These are phyloP conservation scores for Taphrorychus bicolor DNA, from an alignment of 2,888 invertebrate species.

Conservation along the genomic window DNA sequence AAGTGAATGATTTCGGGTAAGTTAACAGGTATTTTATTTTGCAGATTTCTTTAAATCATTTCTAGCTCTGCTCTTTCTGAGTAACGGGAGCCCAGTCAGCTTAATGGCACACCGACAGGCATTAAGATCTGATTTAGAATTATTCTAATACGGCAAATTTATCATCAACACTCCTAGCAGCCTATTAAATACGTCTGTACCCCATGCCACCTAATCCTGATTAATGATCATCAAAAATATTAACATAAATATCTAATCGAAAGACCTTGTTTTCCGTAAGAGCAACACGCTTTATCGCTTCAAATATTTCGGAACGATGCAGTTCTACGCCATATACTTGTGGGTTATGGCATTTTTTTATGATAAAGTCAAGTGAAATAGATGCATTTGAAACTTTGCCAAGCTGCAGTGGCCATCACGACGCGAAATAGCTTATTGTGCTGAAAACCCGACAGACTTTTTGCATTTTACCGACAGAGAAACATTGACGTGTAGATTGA, in stretches of 20 bases:
- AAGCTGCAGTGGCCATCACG: constrained; percentile 4
- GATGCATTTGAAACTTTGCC: constrained; percentile 16
- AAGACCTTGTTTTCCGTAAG: constrained; percentile 18
- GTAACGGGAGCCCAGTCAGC: not conserved
- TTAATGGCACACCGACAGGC: not conserved
- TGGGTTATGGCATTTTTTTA: constrained; percentile 8
- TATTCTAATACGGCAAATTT: not conserved
- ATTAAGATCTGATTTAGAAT: not conserved
- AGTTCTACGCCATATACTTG: not conserved
- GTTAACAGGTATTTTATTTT: too few species aligned
- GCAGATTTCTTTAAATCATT: too few species aligned
- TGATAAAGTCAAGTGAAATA: not conserved
- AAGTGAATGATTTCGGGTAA: not conserved
- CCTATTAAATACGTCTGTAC: not conserved
- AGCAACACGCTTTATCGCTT: constrained; percentile 18
- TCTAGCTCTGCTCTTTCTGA: too few species aligned
- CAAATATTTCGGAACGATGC: constrained; percentile 13
- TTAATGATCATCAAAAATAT: constrained; percentile 22
- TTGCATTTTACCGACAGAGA: not conserved
- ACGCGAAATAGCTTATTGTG: constrained; percentile 6
- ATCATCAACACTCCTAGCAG: not conserved
- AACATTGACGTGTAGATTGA: not conserved
- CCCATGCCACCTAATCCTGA: constrained; percentile 14
- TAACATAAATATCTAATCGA: constrained; percentile 27
- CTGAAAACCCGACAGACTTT: not conserved